Percentiles rank a stretch among this genome's conserved stretches.
These are phyloP conservation scores for Macrosiphum euphorbiae DNA, from an alignment of 2,888 invertebrate species.

Conservation along the genomic window DNA sequence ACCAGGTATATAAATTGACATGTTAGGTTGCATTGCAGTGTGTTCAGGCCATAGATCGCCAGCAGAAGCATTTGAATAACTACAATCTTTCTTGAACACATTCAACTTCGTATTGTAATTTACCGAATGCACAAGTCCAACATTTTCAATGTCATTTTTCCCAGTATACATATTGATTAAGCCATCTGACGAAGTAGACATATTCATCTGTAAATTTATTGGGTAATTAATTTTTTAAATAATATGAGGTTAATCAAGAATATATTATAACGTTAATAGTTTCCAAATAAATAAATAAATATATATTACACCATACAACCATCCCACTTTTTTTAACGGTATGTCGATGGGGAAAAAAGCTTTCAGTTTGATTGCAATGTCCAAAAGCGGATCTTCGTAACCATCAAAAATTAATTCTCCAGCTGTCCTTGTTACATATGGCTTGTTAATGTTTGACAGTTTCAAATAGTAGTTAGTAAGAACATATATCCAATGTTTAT, in stretches of 20 bases:
- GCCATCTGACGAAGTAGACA: slow-evolving; percentile 81
- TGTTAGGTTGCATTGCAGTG: slow-evolving; percentile 73
- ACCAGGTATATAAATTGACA: slow-evolving; percentile 82
- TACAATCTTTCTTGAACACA: slow-evolving; percentile 77
- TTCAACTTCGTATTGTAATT: slow-evolving; percentile 74
- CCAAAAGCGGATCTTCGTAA: slow-evolving; percentile 80
- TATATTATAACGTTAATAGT: neutral
- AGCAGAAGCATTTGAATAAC: slow-evolving; percentile 79
- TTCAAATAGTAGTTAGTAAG: slow-evolving; percentile 48
- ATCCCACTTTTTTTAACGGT: slow-evolving; percentile 60
- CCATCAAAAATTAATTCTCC: slow-evolving; percentile 84
- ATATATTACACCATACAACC: slow-evolving; percentile 59
- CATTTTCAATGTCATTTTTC: slow-evolving; percentile 74
- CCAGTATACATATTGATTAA: slow-evolving; percentile 84
- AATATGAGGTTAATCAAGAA: neutral
- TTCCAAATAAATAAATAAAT: neutral
- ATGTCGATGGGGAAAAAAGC: slow-evolving; percentile 29
- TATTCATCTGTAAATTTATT: slow-evolving; percentile 78
- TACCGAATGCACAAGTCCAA: slow-evolving; percentile 83
- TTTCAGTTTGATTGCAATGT: slow-evolving; percentile 73
- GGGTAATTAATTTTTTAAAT: no score
- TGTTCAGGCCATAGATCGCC: slow-evolving; percentile 86
- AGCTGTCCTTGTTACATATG: slow-evolving; percentile 77
- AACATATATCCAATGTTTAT: slow-evolving; percentile 50
- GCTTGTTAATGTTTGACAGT: slow-evolving; percentile 68